Evolutionary conservation across 1,140 invertebrate genomes (phyloP), one percentile per base, ranked within the genome.

Genomic region (Elymnias hypermnestra): DNA sequence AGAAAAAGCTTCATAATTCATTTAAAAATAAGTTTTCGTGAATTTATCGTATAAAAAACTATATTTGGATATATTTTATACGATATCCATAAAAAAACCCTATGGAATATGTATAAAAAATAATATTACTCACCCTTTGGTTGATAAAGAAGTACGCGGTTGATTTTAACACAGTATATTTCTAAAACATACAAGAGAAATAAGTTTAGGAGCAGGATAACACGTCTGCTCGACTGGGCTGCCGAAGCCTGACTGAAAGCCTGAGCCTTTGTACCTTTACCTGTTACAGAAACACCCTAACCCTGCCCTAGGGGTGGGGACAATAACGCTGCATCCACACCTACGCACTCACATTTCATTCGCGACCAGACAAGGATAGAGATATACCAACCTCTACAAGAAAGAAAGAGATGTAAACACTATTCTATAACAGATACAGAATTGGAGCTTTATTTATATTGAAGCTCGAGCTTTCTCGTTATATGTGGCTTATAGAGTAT

Each of bases 251-350:
- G 36, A 73, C 70, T 71, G 69, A 44, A 39, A 41, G 15, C 48
- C 48, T 37, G 45, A 26, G 23, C 2, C 42, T 46, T 44, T 37
- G 47, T 55, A 67, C 58, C 61, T 63, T 60, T 71, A 73, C 70
- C 70, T 73, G 70, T 71, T 73, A 71, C 63, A 59, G 48, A 10
- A 43, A 38, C 40, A 31, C 35, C 41, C 36, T 21, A 4, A 21
- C 19, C n/a, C n/a, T n/a, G n/a, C n/a, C n/a, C n/a, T 18, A 12
- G 33, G 33, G 47, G 23, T 13, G 44, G 44, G 44, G 46, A 18
- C 21, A 28, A 43, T 38, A 13, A 46, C 19, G 33, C 25, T 36
- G 31, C 9, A 14, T 9, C 15, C 23, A 36, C 33, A 38, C 23
- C 33, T 46, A 13, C 7, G 42, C 17, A 31, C 17, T 26, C 9